Base-by-base conservation (phyloP, 2,888 invertebrate species). In the Xanthostigma xanthostigma region DNA sequence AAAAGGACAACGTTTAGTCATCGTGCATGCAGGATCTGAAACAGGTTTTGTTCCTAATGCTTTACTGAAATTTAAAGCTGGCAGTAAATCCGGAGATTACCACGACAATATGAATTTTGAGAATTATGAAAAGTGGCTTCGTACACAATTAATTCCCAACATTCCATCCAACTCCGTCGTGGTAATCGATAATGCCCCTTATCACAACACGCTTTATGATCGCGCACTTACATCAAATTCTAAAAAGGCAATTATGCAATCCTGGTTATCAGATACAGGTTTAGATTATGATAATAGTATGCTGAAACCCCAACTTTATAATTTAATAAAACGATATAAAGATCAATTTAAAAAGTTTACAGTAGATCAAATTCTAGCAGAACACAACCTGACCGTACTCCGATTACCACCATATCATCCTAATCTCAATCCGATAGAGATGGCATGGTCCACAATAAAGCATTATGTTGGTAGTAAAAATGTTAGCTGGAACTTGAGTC, bases 31-130 rank as follows among this genome's bases (percentile, higher is more conserved):
- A 10, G 41, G 9, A 14, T 13, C 14, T 6, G 3, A 41, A 12
- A 41, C 17, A 8, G 41, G 41, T 3, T 41, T 41, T 12, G 12
- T 41, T n/a, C 12, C 41, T 14, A 41, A 41, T 41, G n/a, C 5
- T 9, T 41, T 41, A 8, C 17, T 41, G 17, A 41, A 14, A n/a
- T 41, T 41, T 12, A 3, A 41, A 41, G 13, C 56, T 1, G 56
- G 53, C 8, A 50, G 33, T 0, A 57, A 56, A 52, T 43, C 50
- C 3, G 56, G 56, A 8, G 58, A 59, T 45, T 56, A 56, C 27
- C 56, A 58, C 41, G 56, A 56, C 12, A 52, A 57, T 43, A 58
- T 58, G 55, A 60, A 58, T 51, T 51, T 14, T 13, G 50, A 12
- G 17, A 46, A 45, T 45, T 45, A 14, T 38, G 9, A 9, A 9